Evolutionary conservation across 2,113 vertebrate species (phyloP).

Genomic region (Bucco capensis): DNA sequence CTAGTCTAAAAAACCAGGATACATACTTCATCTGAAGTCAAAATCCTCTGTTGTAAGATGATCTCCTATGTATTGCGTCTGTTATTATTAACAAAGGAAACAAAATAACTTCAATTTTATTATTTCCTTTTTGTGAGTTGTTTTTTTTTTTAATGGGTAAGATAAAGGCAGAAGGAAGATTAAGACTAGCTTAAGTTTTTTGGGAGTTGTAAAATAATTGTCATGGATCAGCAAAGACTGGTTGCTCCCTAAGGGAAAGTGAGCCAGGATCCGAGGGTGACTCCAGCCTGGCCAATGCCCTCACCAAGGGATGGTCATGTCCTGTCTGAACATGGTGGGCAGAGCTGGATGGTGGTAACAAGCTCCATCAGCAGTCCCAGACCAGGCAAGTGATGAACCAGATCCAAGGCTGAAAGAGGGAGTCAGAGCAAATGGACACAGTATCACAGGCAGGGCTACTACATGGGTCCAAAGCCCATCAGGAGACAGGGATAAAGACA

Average conservation of each 20-base stretch:
- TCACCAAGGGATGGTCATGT: background rate
- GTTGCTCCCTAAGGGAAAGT: too few species aligned
- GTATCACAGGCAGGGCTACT: background rate
- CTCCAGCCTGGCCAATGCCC: background rate
- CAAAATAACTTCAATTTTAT: background rate
- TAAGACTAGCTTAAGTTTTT: too few species aligned
- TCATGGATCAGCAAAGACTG: too few species aligned
- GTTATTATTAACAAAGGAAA: background rate
- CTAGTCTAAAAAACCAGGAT: background rate
- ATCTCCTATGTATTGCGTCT: background rate
- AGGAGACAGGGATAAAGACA: background rate
- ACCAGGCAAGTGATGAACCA: background rate
- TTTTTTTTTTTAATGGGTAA: background rate
- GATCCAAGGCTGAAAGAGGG: background rate
- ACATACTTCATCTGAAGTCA: background rate
- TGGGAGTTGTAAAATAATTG: too few species aligned
- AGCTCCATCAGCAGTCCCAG: background rate
- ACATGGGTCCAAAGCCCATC: background rate
- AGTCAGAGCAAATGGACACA: background rate
- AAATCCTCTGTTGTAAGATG: background rate
- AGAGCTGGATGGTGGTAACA: background rate
- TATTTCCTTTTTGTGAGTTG: too few species aligned
- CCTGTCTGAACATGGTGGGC: background rate
- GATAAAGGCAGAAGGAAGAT: background rate
- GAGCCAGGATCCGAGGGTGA: background rate